Conservation (phyloP, 2,888 invertebrate genomes). For the Dorcus parallelipipedus region DNA sequence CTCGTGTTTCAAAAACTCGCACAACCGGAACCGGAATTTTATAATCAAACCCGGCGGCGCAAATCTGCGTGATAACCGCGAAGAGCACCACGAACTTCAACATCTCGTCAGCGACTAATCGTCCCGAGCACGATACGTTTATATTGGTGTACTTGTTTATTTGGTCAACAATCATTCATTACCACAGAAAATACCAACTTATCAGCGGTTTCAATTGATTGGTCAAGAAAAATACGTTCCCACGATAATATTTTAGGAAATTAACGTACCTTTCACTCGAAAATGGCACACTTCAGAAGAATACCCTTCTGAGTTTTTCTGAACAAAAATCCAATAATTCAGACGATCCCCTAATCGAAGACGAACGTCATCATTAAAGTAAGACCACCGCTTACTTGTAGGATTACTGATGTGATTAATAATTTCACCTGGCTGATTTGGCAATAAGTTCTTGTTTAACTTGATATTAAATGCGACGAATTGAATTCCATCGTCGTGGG, state of each 20-base stretch:
- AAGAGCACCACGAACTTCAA: neutral
- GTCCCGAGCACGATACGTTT: neutral
- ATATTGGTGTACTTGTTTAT: no score
- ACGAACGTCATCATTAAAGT: constrained; percentile 1
- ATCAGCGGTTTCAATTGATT: no score
- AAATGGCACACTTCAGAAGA: neutral
- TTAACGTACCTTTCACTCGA: no score
- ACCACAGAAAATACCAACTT: no score
- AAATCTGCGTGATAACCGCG: neutral
- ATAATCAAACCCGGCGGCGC: neutral
- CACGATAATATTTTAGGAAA: no score
- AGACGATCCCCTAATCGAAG: constrained; percentile 3
- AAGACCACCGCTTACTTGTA: neutral
- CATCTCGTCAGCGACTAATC: neutral
- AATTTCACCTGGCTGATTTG: no score
- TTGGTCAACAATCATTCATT: no score
- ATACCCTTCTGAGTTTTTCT: neutral
- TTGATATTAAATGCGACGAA: no score
- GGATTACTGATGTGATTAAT: no score
- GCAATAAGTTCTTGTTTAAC: no score
- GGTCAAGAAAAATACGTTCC: no score
- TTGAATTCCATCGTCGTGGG: no score
- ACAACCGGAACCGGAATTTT: constrained; percentile 10
- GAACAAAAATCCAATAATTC: constrained; percentile 6
- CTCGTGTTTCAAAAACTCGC: constrained; percentile 3